These are phyloP conservation scores for Nematolebias whitei DNA, from an alignment of 2,113 vertebrate species.

Conservation along the genomic window DNA sequence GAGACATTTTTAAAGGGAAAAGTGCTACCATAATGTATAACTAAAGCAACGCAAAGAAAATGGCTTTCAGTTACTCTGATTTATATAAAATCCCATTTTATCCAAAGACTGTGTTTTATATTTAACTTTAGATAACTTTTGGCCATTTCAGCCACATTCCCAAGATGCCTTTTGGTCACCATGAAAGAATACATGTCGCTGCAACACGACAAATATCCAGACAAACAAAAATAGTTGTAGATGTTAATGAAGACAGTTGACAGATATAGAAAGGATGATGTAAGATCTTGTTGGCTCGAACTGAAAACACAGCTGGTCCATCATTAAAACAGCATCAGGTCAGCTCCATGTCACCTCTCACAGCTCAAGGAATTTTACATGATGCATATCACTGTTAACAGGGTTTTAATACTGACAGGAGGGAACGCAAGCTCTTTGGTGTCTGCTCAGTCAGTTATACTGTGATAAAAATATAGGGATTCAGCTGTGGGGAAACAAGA, in stretches of 20 bases:
- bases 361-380: conserved; percentile 23
- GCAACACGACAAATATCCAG: neutral
- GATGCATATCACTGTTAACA: conserved; percentile 46
- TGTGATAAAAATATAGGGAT: conserved; percentile 7
- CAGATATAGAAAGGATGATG: conserved; percentile 3
- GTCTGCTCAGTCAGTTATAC: conserved; percentile 10
- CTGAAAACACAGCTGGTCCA: conserved; percentile 18
- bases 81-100: neutral
- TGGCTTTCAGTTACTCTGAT: neutral
- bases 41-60: neutral
- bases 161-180: neutral
- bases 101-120: neutral
- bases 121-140: neutral
- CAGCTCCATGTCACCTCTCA: conserved; percentile 38
- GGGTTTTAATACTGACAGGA: conserved; percentile 28
- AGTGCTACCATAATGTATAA: neutral
- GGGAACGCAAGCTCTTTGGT: conserved; percentile 24
- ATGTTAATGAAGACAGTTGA: neutral
- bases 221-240: neutral
- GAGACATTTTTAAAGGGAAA: conserved; percentile 18
- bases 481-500: conserved; percentile 11
- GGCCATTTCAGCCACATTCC: neutral
- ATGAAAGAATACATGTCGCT: neutral
- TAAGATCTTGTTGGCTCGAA: conserved; percentile 1
- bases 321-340: conserved; percentile 42